phyloP scores from a whole-genome alignment of 1,140 invertebrate species.

The Pogonomyrmex barbatus region DNA sequence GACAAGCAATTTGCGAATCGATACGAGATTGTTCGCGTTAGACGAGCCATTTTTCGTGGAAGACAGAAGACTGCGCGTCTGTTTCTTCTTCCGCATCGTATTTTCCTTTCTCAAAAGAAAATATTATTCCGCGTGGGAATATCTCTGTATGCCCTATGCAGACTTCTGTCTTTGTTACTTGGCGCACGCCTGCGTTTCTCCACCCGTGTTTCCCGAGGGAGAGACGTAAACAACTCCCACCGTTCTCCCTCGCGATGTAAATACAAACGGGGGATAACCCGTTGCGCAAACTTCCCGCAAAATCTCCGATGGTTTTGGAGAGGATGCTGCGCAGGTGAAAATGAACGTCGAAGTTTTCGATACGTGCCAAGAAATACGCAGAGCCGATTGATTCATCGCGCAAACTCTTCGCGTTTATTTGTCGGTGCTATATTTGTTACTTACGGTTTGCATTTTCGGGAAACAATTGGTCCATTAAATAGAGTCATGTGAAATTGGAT shows the following conservation, averaged over 20 bases:
- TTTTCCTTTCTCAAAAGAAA: constrained; percentile 31
- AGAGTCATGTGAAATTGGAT: not conserved
- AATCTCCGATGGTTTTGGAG: constrained; percentile 20
- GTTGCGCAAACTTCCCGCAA: constrained; percentile 23
- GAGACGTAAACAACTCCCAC: constrained; percentile 59
- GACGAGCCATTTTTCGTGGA: constrained; percentile 2
- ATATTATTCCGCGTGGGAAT: constrained; percentile 38
- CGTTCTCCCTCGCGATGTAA: not conserved
- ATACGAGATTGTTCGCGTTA: not conserved
- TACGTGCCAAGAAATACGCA: not conserved
- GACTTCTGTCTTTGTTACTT: constrained; percentile 27
- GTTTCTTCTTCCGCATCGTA: constrained; percentile 18
- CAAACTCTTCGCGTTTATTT: constrained; percentile 21
- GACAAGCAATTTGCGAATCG: constrained; percentile 6
- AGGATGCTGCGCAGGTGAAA: not conserved
- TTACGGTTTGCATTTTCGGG: not conserved
- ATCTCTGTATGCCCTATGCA: constrained; percentile 26
- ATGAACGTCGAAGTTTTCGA: not conserved
- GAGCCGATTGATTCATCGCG: constrained; percentile 30
- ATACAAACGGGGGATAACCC: constrained; percentile 46
- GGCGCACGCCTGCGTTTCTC: constrained; percentile 56
- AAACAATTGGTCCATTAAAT: not conserved
- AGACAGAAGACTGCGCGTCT: constrained; percentile 6
- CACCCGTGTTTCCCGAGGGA: constrained; percentile 54
- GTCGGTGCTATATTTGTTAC: not conserved